Evolutionary conservation across 1,140 invertebrate species (phyloP).

Genomic region (Proctacanthus coquilletti): DNA sequence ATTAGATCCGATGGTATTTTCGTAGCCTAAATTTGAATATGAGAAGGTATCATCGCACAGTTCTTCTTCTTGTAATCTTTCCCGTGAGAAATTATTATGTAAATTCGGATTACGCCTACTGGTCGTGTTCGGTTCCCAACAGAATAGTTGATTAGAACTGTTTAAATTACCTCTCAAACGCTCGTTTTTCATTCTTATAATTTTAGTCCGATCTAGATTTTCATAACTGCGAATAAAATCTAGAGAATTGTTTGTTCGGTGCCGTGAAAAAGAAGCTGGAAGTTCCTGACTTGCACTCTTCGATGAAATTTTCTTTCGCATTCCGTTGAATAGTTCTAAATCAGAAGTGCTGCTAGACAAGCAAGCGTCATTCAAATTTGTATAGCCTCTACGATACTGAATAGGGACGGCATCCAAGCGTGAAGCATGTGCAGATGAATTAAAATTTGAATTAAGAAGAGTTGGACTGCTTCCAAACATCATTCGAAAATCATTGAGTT

Average conservation of each 20-base stretch:
- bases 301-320: background rate
- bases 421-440: conserved; percentile 2
- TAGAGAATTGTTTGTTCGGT: conserved; percentile 1
- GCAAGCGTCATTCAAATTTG: conserved; percentile 7
- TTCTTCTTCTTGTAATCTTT: conserved; percentile 1
- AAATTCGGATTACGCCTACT: background rate
- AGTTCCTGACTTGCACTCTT: conserved; percentile 3
- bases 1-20: background rate
- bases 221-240: conserved; percentile 6
- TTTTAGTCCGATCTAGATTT: conserved; percentile 5
- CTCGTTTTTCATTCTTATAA: conserved; percentile 6
- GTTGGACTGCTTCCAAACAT: conserved; percentile 6
- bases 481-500: conserved; percentile 5
- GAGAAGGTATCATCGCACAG: background rate
- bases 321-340: background rate
- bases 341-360: conserved; percentile 5
- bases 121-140: background rate
- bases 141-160: background rate
- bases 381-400: conserved; percentile 6
- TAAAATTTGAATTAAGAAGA: conserved; percentile 2
- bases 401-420: conserved; percentile 3
- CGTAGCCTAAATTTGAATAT: conserved; percentile 5
- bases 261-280: conserved; percentile 1
- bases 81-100: background rate
- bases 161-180: background rate